Percentiles rank a stretch among this genome's conserved stretches.
Conservation (phyloP, 2,888 invertebrate genomes). For the Linhomoeus sp. region DNA sequence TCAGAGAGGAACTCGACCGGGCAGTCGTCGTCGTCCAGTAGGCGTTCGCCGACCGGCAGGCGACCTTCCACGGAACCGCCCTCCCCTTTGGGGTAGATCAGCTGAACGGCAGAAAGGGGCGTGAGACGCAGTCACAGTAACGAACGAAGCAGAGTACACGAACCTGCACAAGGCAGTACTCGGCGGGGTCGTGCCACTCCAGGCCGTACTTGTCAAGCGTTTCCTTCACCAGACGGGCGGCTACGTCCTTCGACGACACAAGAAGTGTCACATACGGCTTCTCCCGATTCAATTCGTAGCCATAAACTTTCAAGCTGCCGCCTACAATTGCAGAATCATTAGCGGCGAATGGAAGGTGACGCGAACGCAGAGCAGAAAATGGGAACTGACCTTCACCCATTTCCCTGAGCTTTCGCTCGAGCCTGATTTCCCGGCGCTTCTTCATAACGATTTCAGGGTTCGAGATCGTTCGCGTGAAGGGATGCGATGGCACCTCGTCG, state of each 20-base stretch:
- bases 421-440: conserved; percentile 76
- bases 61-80: conserved; percentile 4
- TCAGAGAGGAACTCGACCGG: conserved; percentile 36
- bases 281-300: conserved; percentile 79
- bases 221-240: conserved; percentile 75
- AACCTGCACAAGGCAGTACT: conserved; percentile 88
- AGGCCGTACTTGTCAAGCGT: conserved; percentile 92
- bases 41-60: conserved; percentile 46
- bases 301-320: conserved; percentile 55
- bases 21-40: conserved; percentile 89
- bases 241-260: conserved; percentile 74
- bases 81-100: not conserved
- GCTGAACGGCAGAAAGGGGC: no score
- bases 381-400: conserved; percentile 14
- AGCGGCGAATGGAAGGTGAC: no score
- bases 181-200: conserved; percentile 63
- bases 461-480: conserved; percentile 93
- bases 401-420: conserved; percentile 71
- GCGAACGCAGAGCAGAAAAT: not conserved
- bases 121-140: no score
- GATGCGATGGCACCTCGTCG: conserved; percentile 80
- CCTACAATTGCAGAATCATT: no score
- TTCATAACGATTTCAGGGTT: conserved; percentile 99
- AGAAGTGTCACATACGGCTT: conserved; percentile 83
- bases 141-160: no score